Evolutionary conservation across 2,888 invertebrate genomes (phyloP).

Genomic region (Geotrupes spiniger): DNA sequence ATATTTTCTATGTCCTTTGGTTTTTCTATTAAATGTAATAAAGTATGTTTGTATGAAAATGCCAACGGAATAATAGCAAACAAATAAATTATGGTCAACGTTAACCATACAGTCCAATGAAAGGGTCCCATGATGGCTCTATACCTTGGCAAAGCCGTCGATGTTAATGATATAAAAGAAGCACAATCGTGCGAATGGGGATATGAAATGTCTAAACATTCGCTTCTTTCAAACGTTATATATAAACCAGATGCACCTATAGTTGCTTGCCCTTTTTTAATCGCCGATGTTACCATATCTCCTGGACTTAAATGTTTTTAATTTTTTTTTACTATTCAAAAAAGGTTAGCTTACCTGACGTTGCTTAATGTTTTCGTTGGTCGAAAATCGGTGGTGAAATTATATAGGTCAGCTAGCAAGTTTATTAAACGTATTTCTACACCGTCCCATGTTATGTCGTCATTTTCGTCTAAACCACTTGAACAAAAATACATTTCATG

Average conservation of each 20-base stretch:
- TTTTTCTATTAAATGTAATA: constrained; percentile 63
- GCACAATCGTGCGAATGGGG: constrained; percentile 75
- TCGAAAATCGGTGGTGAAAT: constrained; percentile 69
- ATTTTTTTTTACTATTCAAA: not conserved
- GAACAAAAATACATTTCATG: too few species aligned
- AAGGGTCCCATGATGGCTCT: constrained; percentile 82
- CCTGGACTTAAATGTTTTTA: constrained; percentile 55
- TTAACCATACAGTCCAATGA: constrained; percentile 77
- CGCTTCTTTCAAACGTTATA: constrained; percentile 54
- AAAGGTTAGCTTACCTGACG: too few species aligned
- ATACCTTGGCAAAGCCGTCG: constrained; percentile 78
- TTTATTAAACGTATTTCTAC: constrained; percentile 67
- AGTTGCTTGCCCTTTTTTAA: constrained; percentile 58
- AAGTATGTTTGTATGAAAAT: constrained; percentile 68
- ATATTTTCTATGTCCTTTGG: constrained; percentile 76
- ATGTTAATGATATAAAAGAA: constrained; percentile 71
- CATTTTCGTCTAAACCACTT: constrained; percentile 46
- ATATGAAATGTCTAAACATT: constrained; percentile 59
- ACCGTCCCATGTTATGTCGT: constrained; percentile 67
- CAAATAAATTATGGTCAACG: constrained; percentile 67
- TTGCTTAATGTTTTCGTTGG: constrained; percentile 52
- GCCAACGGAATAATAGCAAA: constrained; percentile 72
- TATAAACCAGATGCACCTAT: constrained; percentile 74
- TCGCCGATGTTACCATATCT: constrained; percentile 59
- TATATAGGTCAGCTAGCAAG: constrained; percentile 61